A percentile compares a stretch with the other conserved stretches of the same genome.
These are phyloP conservation scores for Labeo catla DNA, from an alignment of 2,113 vertebrate species.

Conservation along the genomic window DNA sequence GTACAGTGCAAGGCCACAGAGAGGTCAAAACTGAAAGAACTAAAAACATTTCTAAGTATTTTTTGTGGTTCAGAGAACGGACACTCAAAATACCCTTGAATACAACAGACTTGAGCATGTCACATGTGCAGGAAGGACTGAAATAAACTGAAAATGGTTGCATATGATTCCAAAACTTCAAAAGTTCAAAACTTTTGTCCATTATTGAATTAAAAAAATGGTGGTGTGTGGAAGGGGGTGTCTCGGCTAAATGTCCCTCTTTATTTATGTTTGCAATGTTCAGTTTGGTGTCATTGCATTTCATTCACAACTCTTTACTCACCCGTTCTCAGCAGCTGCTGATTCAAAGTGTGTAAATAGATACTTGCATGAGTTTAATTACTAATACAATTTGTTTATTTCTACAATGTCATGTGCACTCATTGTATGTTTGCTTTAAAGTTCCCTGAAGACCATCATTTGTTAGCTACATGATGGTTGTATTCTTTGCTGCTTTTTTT, in stretches of 20 bases:
- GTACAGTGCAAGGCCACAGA: neutral
- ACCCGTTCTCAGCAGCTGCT: constrained; percentile 50
- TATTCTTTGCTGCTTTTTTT: neutral
- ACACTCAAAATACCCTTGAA: neutral
- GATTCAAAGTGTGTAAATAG: constrained; percentile 58
- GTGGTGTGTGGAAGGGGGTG: constrained; percentile 16
- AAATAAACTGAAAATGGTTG: neutral
- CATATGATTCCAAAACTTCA: neutral
- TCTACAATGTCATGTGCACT: constrained; percentile 20
- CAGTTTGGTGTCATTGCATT: constrained; percentile 1
- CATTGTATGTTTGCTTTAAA: neutral
- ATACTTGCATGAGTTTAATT: constrained; percentile 68
- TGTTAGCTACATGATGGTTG: neutral
- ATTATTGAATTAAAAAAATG: neutral
- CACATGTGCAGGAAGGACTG: neutral
- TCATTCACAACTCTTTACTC: constrained; percentile 1
- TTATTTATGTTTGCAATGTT: constrained; percentile 7
- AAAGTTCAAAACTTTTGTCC: neutral
- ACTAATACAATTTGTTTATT: constrained; percentile 57
- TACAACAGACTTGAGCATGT: neutral
- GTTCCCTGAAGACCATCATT: neutral
- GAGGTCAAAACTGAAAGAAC: neutral
- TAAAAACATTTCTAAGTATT: neutral
- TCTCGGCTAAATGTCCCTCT: neutral
- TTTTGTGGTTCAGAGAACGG: neutral